phyloP scores from a whole-genome alignment of 2,888 invertebrate genomes.

The Agonum fuliginosum region DNA sequence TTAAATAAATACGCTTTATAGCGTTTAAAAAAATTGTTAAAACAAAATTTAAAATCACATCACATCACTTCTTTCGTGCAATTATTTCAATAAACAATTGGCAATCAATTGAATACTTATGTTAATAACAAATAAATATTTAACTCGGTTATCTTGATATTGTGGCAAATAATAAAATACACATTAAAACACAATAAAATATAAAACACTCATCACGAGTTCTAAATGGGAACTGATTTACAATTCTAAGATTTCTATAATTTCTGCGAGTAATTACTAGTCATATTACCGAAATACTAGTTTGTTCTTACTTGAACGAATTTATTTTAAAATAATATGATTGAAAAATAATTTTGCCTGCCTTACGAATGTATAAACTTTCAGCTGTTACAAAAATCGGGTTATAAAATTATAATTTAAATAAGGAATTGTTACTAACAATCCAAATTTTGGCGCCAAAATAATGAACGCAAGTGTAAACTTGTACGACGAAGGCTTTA shows the following conservation, averaged over 20 bases:
- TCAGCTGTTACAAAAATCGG: background rate
- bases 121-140: background rate
- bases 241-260: background rate
- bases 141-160: too few relatives aligned
- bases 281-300: too few relatives aligned
- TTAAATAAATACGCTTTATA: too few relatives aligned
- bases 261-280: background rate
- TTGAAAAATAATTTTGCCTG: background rate
- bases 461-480: constrained; percentile 51
- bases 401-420: background rate
- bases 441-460: constrained; percentile 59
- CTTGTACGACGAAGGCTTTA: constrained; percentile 42
- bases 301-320: too few relatives aligned
- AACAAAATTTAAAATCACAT: background rate
- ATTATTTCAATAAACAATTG: background rate
- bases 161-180: background rate
- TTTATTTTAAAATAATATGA: background rate
- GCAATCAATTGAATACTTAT: background rate
- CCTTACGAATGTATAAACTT: background rate
- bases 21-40: background rate
- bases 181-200: constrained; percentile 7
- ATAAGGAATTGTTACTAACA: background rate
- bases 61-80: background rate
- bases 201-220: constrained; percentile 1
- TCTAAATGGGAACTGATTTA: constrained; percentile 8